These are phyloP conservation scores for Chaetophractus vellerosus DNA, from an alignment of 2,797 vertebrate genomes.

Conservation along the genomic window DNA sequence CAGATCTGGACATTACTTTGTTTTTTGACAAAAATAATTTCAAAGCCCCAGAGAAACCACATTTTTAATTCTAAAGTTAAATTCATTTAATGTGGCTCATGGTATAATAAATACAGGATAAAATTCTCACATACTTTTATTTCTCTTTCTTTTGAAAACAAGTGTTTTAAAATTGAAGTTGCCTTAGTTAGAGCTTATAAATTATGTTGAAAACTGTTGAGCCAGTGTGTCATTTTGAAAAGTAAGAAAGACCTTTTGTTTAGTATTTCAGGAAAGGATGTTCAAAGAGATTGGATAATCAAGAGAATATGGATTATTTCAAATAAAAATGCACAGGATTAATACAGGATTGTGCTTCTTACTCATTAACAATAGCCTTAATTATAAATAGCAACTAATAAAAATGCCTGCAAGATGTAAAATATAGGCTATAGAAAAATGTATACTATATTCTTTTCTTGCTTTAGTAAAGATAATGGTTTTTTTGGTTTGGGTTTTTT, in stretches of 20 bases:
- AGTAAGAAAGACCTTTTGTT: not conserved
- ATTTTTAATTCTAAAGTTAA: slow-evolving; percentile 60
- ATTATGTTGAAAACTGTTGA: slow-evolving; percentile 37
- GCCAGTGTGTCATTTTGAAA: slow-evolving; percentile 17
- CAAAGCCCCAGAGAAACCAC: not conserved
- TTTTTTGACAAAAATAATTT: slow-evolving; percentile 10
- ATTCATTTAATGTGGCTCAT: not conserved
- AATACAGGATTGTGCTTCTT: slow-evolving; percentile 31
- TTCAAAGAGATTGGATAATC: slow-evolving; percentile 47
- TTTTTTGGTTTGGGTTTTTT: too few relatives aligned
- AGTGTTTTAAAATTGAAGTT: slow-evolving; percentile 50
- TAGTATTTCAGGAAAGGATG: not conserved
- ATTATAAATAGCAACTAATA: slow-evolving; percentile 47
- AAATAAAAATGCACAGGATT: not conserved
- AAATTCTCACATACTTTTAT: slow-evolving; percentile 13
- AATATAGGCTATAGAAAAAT: slow-evolving; percentile 16
- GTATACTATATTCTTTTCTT: not conserved
- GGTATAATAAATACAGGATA: not conserved
- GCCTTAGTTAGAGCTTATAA: slow-evolving; percentile 22
- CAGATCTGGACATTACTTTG: not conserved
- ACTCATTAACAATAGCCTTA: not conserved
- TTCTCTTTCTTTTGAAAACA: slow-evolving; percentile 40
- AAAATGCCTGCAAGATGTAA: slow-evolving; percentile 1
- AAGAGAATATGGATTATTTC: slow-evolving; percentile 60
- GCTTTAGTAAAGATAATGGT: slow-evolving; percentile 16